These are phyloP conservation scores for Microtus pennsylvanicus DNA, from an alignment of 2,113 vertebrate species.

Conservation along the genomic window DNA sequence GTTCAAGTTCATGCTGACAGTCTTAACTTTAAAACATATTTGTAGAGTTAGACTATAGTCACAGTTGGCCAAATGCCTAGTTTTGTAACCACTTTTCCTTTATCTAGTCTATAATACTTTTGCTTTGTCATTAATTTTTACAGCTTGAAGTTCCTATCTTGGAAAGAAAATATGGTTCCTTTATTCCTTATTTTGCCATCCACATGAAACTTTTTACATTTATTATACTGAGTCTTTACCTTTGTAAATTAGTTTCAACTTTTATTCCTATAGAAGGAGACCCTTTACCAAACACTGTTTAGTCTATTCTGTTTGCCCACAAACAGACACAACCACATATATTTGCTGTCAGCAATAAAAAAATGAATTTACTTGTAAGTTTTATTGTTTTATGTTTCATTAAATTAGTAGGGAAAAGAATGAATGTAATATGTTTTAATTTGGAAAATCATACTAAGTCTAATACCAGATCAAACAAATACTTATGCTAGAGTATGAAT, in stretches of 20 bases:
- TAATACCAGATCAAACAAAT: not conserved
- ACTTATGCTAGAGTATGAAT: not conserved
- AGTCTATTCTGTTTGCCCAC: not conserved
- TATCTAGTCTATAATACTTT: slow-evolving; percentile 60
- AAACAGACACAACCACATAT: not conserved
- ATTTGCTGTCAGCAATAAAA: slow-evolving; percentile 29
- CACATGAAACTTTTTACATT: not conserved
- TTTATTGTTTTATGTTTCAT: not conserved
- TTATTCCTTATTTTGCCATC: slow-evolving; percentile 69
- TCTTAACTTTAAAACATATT: slow-evolving; percentile 72
- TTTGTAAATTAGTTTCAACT: slow-evolving; percentile 54
- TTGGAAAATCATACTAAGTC: not conserved
- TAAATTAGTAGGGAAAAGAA: not conserved
- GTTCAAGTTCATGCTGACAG: slow-evolving; percentile 72
- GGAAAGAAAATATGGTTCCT: slow-evolving; percentile 45
- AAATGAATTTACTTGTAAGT: not conserved
- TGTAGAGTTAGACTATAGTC: slow-evolving; percentile 69
- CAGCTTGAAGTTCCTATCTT: slow-evolving; percentile 64
- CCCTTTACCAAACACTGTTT: slow-evolving; percentile 16
- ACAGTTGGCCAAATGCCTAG: slow-evolving; percentile 54
- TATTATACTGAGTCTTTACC: not conserved
- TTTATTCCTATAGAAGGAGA: slow-evolving; percentile 52
- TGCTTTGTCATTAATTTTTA: slow-evolving; percentile 79
- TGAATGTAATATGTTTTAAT: not conserved
- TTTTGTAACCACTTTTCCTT: slow-evolving; percentile 69